Conservation (phyloP, 92 coral and sea anemone genomes). For the Parazoanthus darwini region DNA sequence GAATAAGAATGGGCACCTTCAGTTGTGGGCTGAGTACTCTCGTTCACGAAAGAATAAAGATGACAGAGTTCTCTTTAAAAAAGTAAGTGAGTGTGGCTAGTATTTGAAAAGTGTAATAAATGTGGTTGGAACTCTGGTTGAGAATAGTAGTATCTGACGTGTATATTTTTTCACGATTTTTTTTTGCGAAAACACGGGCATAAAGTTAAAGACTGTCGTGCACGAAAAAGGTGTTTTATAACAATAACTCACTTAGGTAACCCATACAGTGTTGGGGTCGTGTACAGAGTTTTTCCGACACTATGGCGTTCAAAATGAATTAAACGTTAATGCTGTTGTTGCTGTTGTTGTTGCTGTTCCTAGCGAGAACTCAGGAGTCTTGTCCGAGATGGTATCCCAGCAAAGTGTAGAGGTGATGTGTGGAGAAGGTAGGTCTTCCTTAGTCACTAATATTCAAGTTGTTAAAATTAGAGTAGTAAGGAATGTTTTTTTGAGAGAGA, state of each 20-base stretch:
- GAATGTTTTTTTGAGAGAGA: not conserved
- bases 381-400: conserved; percentile 79
- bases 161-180: too few relatives aligned
- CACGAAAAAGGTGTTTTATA: not conserved
- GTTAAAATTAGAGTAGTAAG: too few relatives aligned
- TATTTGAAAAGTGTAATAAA: not conserved
- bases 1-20: conserved; percentile 67
- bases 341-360: conserved; percentile 25
- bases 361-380: conserved; percentile 73
- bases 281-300: too few relatives aligned
- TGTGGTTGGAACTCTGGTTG: not conserved
- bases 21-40: conserved; percentile 67
- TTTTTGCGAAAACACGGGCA: not conserved
- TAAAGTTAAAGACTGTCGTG: not conserved
- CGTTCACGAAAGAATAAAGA: conserved; percentile 59
- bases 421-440: conserved; percentile 13
- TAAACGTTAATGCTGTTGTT: not conserved
- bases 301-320: not conserved
- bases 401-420: conserved; percentile 49
- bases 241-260: too few relatives aligned
- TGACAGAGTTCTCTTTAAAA: conserved; percentile 64
- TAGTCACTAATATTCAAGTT: too few relatives aligned
- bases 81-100: conserved; percentile 48
- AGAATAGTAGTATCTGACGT: too few relatives aligned
- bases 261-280: too few relatives aligned